Conservation (phyloP, 2,113 vertebrate species). For the Monopterus albus region DNA sequence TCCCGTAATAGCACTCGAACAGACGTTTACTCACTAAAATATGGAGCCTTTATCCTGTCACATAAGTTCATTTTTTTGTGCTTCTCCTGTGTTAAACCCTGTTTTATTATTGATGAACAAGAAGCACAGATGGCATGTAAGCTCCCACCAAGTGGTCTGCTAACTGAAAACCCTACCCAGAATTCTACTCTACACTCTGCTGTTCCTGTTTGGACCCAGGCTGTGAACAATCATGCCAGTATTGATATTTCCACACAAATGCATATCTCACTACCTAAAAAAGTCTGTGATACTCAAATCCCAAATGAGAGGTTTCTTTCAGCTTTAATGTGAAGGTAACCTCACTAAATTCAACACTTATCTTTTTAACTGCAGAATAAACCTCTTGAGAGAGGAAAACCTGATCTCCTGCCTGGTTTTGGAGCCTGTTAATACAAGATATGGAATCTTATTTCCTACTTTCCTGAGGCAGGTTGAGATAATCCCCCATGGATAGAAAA, state of each 20-base stretch:
- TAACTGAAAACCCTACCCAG: not conserved
- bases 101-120: constrained; percentile 10
- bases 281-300: constrained; percentile 29
- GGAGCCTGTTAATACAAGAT: constrained; percentile 65
- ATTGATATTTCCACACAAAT: not conserved
- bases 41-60: no score
- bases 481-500: constrained; percentile 61
- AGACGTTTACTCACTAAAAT: no score
- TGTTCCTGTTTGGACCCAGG: not conserved
- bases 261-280: constrained; percentile 39
- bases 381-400: constrained; percentile 31
- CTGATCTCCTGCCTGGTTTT: constrained; percentile 46
- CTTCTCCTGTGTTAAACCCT: constrained; percentile 11
- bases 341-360: constrained; percentile 30
- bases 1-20: no score
- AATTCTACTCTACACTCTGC: constrained; percentile 5
- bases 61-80: constrained; percentile 29
- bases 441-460: not conserved
- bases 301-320: constrained; percentile 16
- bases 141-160: constrained; percentile 35
- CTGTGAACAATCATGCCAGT: not conserved
- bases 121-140: constrained; percentile 59
- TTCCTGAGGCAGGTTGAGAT: constrained; percentile 37
- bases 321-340: constrained; percentile 34
- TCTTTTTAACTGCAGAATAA: constrained; percentile 48